Conservation (phyloP, 1,140 invertebrate species). For the Drosophila bocki region DNA sequence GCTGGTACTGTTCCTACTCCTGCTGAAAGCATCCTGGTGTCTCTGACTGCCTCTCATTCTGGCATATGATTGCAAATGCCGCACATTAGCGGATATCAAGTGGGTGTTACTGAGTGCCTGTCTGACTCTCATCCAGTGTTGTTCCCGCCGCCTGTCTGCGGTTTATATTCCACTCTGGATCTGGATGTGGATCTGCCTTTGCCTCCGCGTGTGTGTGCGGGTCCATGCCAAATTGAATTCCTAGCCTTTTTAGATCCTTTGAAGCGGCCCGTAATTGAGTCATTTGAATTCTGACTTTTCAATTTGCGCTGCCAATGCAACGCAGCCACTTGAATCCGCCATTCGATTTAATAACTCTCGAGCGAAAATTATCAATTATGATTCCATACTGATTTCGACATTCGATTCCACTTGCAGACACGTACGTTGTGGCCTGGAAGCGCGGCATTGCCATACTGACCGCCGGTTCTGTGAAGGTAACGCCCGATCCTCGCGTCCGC, state of each 20-base stretch:
- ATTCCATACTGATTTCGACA: slow-evolving; percentile 26
- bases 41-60: slow-evolving; percentile 54
- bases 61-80: slow-evolving; percentile 82
- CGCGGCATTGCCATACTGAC: slow-evolving; percentile 87
- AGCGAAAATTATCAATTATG: slow-evolving; percentile 68
- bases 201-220: slow-evolving; percentile 30
- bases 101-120: slow-evolving; percentile 79
- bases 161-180: slow-evolving; percentile 51
- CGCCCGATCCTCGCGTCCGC: slow-evolving; percentile 86
- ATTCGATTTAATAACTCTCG: slow-evolving; percentile 69
- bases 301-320: slow-evolving; percentile 60
- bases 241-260: slow-evolving; percentile 83
- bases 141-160: slow-evolving; percentile 47
- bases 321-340: slow-evolving; percentile 33
- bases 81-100: slow-evolving; percentile 83
- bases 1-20: slow-evolving; percentile 3
- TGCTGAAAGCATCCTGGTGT: slow-evolving; percentile 49
- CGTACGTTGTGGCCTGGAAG: slow-evolving; percentile 87
- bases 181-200: slow-evolving; percentile 16
- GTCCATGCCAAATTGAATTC: slow-evolving; percentile 82
- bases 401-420: slow-evolving; percentile 62
- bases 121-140: slow-evolving; percentile 46
- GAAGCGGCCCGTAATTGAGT: slow-evolving; percentile 78
- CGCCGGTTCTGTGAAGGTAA: slow-evolving; percentile 87
- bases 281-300: slow-evolving; percentile 82